Evolutionary conservation across 2,888 invertebrate species (phyloP), one percentile per base, ranked within the genome.

Genomic region (Parnassius mnemosyne): DNA sequence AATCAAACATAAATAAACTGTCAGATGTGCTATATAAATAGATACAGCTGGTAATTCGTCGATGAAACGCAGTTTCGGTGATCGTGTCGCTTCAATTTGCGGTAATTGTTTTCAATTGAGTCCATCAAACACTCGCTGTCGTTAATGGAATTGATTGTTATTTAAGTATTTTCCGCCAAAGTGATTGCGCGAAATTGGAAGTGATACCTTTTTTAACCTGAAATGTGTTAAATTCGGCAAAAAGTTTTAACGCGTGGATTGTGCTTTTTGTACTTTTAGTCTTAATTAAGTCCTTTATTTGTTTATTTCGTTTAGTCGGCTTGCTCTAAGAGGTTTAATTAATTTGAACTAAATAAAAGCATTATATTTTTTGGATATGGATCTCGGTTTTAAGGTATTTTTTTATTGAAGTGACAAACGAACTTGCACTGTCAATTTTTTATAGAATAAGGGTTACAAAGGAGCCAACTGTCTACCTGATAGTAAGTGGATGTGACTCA

Each of bases 71-170:
- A 46, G 34, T 56, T 54, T 55, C 50, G 52, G 46, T 10, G 43
- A 69, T 69, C 60, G 65, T 69, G 70, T 63, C 64, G 69, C 65
- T 66, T 70, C 74, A 70, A 73, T 72, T 75, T 71, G 64, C 66
- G 65, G 72, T 69, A 74, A 74, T 70, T 75, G 76, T 75, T 72
- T 76, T 66, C 69, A 74, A 78, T 76, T 74, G 75, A 71, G 67
- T 74, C 75, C 74, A 76, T 75, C 73, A 67, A 61, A 60, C 61
- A 54, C 42, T 64, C 68, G 68, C 66, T 64, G 66, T 67, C 66
- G 66, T 66, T 75, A 77, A 78, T 78, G 74, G 71, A 67, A 69
- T 67, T 71, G 73, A 78, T 76, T 76, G 62, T 62, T 62, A 53
- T 63, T 63, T 63, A 63, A 59, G 63, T 52, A 52, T 59, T 63